Evolutionary conservation across 2,113 vertebrate genomes (phyloP), one percentile per base, ranked within the genome.

Genomic region (Paramisgurnus dabryanus): DNA sequence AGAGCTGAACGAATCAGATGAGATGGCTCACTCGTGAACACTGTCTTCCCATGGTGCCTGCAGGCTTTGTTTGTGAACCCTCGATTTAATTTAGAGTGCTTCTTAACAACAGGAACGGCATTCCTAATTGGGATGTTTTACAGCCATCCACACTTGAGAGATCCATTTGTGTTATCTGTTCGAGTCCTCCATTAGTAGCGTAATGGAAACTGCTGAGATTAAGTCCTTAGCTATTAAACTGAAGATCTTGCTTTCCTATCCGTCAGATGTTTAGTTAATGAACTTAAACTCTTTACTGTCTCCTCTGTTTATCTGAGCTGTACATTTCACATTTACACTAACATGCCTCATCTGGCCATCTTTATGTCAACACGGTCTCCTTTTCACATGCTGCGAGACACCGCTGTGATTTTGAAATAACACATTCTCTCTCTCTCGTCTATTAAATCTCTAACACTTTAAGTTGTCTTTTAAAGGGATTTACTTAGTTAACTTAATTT

Each of bases 271-370:
- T 67, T 40, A 53, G 45, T 66, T 77, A 77, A 77, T 77, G 27
- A 77, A 55, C 47, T 77, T 34, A 0, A 17, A 57, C 39, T 53
- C 71, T 71, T 49, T 70, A 22, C 17, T 13, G 22, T 41, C 67
- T 6, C 68, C 67, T 22, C 45, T 77, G 41, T 74, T 79, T 71
- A 75, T 75, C 70, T 53, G 17, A 55, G 75, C 27, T 43, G 22
- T 58, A 60, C 66, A 63, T 76, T 41, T 83, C 77, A 69, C 63
- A 67, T 74, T 72, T 57, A 40, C n/a, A 22, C 41, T 64, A 45
- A 63, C 47, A 68, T 45, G 43, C 58, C 40, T 65, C 80, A 43
- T 53, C 22, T 43, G 58, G 65, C 7, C 27, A n/a, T 18, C 60
- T 40, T 60, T 49, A 55, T 67, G 60, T 82, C 76, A 47, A 58